Evolutionary conservation across 2,113 vertebrate genomes (phyloP).

Genomic region (Pleuronectes platessa): DNA sequence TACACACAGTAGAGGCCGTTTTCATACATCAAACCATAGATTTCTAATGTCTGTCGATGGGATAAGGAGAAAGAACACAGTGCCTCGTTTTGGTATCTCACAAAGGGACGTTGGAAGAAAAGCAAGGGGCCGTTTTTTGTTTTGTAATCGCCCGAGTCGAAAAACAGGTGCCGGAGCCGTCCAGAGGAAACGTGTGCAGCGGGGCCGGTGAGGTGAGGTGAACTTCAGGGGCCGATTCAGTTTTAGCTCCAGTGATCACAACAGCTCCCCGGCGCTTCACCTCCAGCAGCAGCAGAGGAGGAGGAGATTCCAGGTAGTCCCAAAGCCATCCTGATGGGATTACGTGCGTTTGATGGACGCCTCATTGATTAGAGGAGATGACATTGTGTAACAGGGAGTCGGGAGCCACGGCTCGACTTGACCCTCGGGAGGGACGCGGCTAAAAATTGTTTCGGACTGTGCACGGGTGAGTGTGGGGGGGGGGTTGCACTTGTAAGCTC

Average conservation of each 20-base stretch:
- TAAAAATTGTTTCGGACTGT: constrained; percentile 29
- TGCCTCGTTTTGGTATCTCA: constrained; percentile 17
- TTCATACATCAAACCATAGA: constrained; percentile 55
- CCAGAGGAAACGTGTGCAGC: no score
- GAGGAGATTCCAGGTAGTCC: constrained; percentile 51
- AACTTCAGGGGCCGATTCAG: no score
- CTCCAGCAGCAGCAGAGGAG: constrained; percentile 39
- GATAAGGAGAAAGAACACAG: constrained; percentile 32
- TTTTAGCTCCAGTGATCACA: constrained; percentile 37
- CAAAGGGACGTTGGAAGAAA: constrained; percentile 21
- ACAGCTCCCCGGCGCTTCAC: constrained; percentile 24
- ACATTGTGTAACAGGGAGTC: constrained; percentile 61
- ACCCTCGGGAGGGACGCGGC: background rate
- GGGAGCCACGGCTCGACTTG: constrained; percentile 19
- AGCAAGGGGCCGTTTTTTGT: background rate
- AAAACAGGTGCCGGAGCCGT: no score
- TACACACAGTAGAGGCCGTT: constrained; percentile 63
- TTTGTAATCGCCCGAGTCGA: background rate
- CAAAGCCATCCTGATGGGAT: constrained; percentile 75
- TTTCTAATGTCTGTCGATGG: constrained; percentile 53
- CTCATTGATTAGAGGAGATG: constrained; percentile 54
- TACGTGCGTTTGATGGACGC: constrained; percentile 63
- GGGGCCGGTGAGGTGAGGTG: no score
- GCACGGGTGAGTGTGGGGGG: background rate
- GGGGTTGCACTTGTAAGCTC: background rate